Evolutionary conservation across 2,113 vertebrate genomes (phyloP).

Genomic region (Calidris pygmaea): DNA sequence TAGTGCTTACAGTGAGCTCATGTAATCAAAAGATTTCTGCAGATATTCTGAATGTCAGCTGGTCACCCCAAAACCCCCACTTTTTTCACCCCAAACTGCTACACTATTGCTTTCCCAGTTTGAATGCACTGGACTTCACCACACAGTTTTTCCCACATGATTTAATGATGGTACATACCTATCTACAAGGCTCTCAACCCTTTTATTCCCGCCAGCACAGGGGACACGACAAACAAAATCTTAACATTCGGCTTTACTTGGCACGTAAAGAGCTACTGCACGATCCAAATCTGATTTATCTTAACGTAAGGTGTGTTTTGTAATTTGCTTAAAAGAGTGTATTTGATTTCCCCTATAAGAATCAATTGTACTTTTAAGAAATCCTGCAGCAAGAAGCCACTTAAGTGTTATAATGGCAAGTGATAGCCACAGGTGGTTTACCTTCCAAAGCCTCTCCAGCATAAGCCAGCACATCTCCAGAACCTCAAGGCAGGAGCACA

Average conservation of each 20-base stretch:
- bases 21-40: background rate
- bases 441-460: background rate
- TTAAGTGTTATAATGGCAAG: background rate
- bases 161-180: background rate
- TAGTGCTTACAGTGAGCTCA: background rate
- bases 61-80: background rate
- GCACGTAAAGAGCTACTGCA: background rate
- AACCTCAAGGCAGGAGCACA: background rate
- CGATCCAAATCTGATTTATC: background rate
- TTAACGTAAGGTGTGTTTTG: background rate
- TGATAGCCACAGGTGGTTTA: background rate
- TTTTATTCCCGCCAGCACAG: background rate
- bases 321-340: background rate
- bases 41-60: background rate
- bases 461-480: background rate
- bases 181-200: background rate
- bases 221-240: background rate
- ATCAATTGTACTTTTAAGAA: background rate
- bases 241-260: background rate
- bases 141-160: background rate
- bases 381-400: background rate
- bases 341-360: background rate
- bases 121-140: background rate
- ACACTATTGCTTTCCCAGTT: background rate
- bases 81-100: background rate